phyloP scores from a whole-genome alignment of 2,113 vertebrate genomes.

The Myrmecophaga tridactyla region DNA sequence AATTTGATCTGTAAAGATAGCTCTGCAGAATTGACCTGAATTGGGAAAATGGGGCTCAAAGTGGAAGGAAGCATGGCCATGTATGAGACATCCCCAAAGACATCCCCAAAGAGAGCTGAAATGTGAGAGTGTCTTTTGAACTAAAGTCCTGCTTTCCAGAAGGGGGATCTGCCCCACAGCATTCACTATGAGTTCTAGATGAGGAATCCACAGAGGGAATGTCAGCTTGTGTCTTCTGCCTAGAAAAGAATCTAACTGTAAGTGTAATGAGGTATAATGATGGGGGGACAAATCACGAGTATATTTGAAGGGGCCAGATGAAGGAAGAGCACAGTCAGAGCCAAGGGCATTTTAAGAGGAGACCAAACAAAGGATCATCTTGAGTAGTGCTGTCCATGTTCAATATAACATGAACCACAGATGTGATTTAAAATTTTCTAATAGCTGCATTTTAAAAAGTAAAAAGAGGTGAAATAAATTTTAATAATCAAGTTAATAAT shows the following conservation, averaged over 20 bases:
- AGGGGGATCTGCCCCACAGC: neutral
- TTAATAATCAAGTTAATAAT: neutral
- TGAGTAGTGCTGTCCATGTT: neutral
- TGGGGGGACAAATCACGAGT: neutral
- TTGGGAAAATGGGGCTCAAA: neutral
- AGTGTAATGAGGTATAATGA: neutral
- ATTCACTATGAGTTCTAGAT: neutral
- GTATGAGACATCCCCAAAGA: neutral
- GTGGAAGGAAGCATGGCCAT: neutral
- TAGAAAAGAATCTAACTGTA: neutral
- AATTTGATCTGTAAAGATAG: neutral
- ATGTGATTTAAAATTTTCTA: neutral
- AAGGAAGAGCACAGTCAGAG: neutral
- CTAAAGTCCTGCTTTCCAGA: neutral
- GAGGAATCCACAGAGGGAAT: neutral
- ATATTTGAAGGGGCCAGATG: neutral
- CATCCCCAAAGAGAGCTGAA: neutral
- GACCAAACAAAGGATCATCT: neutral
- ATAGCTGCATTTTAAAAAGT: neutral
- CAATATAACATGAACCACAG: neutral
- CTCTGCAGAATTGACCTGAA: neutral
- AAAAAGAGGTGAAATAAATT: neutral
- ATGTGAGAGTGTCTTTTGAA: neutral
- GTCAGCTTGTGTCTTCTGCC: neutral
- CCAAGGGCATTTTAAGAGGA: neutral